These are phyloP conservation scores for Sanderia malayensis DNA, from an alignment of 30 jellyfish, hydroid and myxozoan genomes.

Conservation along the genomic window DNA sequence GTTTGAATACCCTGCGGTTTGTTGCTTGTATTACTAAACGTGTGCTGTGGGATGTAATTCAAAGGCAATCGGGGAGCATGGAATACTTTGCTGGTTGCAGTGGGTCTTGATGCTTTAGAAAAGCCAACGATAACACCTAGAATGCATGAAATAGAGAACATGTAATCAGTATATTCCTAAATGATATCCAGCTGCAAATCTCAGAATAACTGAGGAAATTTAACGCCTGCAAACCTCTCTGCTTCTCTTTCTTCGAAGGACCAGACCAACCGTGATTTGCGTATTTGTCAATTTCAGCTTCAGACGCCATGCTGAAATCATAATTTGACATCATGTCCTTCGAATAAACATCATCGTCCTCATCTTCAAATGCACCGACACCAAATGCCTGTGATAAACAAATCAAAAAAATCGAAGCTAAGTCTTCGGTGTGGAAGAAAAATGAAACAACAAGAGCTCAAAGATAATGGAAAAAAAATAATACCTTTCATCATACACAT, in stretches of 20 bases:
- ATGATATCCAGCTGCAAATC: no score
- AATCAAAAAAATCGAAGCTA: no score
- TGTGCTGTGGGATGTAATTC: slow-evolving; percentile 53
- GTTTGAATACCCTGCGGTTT: background rate
- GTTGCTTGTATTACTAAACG: background rate
- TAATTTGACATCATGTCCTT: slow-evolving; percentile 72
- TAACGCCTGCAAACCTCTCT: no score
- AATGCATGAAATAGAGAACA: no score
- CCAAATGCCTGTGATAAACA: slow-evolving; percentile 94
- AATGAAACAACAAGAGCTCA: no score
- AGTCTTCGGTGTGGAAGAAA: no score
- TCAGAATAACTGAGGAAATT: no score
- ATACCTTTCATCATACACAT: no score
- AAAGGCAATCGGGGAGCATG: slow-evolving; percentile 71
- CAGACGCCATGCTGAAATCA: slow-evolving; percentile 78
- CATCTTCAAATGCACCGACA: slow-evolving; percentile 97
- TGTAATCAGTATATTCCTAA: no score
- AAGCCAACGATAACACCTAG: slow-evolving; percentile 78
- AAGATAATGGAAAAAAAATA: no score
- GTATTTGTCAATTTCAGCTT: slow-evolving; percentile 26
- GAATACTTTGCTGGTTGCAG: slow-evolving; percentile 39
- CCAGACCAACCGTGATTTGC: slow-evolving; percentile 92
- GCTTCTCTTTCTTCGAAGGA: slow-evolving; percentile 51
- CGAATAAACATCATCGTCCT: slow-evolving; percentile 84
- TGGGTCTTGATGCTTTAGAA: slow-evolving; percentile 52